phyloP scores from a whole-genome alignment of 2,797 vertebrate genomes.

The Typhlichthys eigenmanni region DNA sequence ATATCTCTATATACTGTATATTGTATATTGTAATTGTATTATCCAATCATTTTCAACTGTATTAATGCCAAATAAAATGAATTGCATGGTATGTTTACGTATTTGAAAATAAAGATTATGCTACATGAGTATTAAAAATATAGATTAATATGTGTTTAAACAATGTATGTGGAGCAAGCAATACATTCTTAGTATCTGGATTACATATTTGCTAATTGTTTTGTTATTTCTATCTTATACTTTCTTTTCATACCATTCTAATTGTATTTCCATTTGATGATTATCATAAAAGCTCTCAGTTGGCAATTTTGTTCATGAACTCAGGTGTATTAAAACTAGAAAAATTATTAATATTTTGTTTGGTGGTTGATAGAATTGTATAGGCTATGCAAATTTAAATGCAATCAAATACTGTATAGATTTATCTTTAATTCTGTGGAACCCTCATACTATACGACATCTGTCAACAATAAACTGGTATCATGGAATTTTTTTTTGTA shows the following conservation, averaged over 20 bases:
- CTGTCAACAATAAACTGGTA: too few species aligned
- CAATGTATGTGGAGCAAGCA: background rate
- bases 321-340: conserved; percentile 4
- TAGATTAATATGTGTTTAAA: background rate
- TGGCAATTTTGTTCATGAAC: background rate
- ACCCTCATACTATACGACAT: too few species aligned
- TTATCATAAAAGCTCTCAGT: conserved; percentile 4
- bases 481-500: too few species aligned
- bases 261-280: conserved; percentile 8
- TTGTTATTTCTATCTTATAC: background rate
- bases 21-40: background rate
- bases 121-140: background rate
- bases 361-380: background rate
- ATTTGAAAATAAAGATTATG: too few species aligned
- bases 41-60: conserved; percentile 7
- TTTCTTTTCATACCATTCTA: background rate
- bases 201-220: background rate
- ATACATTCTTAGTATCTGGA: conserved; percentile 1
- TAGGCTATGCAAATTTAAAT: too few species aligned
- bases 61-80: conserved; percentile 8
- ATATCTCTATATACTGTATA: background rate
- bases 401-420: too few species aligned
- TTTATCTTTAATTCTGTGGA: too few species aligned
- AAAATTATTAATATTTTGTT: conserved; percentile 3
- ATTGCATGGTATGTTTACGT: too few species aligned